A percentile compares a stretch with the other conserved stretches of the same genome.
Evolutionary conservation across 2,797 vertebrate species (phyloP).

Genomic region (Avahi laniger): DNA sequence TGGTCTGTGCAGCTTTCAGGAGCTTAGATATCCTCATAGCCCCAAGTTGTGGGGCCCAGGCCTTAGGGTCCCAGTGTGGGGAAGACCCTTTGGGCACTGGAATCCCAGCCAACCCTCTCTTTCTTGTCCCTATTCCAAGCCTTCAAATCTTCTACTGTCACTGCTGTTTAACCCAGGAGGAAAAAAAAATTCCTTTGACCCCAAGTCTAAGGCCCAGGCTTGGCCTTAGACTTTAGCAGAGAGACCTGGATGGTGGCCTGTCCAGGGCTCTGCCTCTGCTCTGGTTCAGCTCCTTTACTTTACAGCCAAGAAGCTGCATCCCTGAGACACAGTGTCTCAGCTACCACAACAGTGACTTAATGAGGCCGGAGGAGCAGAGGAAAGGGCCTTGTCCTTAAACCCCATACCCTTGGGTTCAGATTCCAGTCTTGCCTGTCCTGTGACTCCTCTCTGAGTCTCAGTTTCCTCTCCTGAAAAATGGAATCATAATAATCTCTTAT

Average conservation of each 20-base stretch:
- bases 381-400: background rate
- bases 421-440: background rate
- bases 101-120: background rate
- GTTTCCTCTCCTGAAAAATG: conserved; percentile 10
- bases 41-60: background rate
- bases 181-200: background rate
- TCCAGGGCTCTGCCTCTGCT: background rate
- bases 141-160: background rate
- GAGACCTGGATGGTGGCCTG: background rate
- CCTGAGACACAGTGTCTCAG: background rate
- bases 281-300: background rate
- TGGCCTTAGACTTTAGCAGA: background rate
- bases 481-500: background rate
- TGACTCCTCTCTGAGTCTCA: background rate
- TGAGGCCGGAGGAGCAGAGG: background rate
- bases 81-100: background rate
- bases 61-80: background rate
- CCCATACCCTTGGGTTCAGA: background rate
- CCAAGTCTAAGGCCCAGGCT: background rate
- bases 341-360: background rate
- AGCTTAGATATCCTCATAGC: background rate
- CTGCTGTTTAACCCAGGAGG: background rate
- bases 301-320: background rate
- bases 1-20: background rate
- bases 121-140: background rate